Percentiles rank a stretch among this genome's conserved stretches.
Evolutionary conservation across 2,888 invertebrate genomes (phyloP).

Genomic region (Acronicta aceris): DNA sequence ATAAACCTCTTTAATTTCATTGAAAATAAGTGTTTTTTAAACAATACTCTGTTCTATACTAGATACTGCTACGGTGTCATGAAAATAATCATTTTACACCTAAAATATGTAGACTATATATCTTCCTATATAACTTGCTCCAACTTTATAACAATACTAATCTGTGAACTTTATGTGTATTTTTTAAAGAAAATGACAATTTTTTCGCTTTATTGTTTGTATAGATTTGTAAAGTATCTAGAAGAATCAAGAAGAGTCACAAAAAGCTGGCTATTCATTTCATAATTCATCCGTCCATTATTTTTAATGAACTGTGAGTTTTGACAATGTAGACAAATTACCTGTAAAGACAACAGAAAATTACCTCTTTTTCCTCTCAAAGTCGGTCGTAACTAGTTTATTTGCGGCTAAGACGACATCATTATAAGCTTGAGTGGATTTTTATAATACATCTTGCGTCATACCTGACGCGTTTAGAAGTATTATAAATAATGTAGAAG

Average conservation of each 20-base stretch:
- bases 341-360: conserved; percentile 46
- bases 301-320: conserved; percentile 40
- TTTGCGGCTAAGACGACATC: conserved; percentile 54
- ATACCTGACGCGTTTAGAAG: conserved; percentile 50
- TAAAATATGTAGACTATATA: too few relatives aligned
- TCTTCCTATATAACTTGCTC: conserved; percentile 7
- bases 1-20: too few relatives aligned
- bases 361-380: conserved; percentile 38
- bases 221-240: background rate
- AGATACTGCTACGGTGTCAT: background rate
- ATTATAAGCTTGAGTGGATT: conserved; percentile 52
- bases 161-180: background rate
- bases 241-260: conserved; percentile 7
- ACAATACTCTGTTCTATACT: too few relatives aligned
- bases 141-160: conserved; percentile 23
- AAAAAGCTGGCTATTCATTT: conserved; percentile 16
- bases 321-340: conserved; percentile 40
- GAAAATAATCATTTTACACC: background rate
- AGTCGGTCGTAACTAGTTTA: conserved; percentile 49
- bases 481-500: conserved; percentile 48
- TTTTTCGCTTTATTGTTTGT: background rate
- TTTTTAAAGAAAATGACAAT: background rate
- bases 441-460: conserved; percentile 59
- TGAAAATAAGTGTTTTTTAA: too few relatives aligned
- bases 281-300: conserved; percentile 41